These are phyloP conservation scores for Pheucticus melanocephalus DNA, from an alignment of 2,113 vertebrate genomes.

Conservation along the genomic window DNA sequence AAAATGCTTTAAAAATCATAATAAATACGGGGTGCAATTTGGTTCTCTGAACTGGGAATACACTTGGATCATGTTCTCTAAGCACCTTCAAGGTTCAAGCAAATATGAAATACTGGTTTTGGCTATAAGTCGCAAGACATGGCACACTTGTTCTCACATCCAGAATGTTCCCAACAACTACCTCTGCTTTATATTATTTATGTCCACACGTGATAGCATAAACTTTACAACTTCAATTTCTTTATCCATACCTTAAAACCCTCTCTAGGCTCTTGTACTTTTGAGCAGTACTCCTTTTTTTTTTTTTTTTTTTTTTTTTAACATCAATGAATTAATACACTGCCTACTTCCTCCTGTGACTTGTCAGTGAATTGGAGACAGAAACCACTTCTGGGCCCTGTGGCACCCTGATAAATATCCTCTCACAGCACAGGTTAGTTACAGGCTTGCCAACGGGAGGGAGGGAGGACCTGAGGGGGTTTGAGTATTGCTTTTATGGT, in stretches of 20 bases:
- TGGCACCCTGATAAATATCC: not conserved
- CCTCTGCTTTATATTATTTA: not conserved
- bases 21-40: not conserved
- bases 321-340: not conserved
- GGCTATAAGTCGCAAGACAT: not conserved
- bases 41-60: not conserved
- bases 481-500: not conserved
- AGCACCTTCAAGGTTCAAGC: not conserved
- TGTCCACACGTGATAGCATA: not conserved
- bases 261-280: not conserved
- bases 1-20: not conserved
- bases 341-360: not conserved
- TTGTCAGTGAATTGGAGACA: not conserved
- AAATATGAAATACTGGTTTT: not conserved
- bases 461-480: not conserved
- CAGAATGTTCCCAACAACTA: not conserved
- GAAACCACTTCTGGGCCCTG: not conserved
- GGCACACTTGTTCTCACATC: not conserved
- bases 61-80: not conserved
- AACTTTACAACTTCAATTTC: not conserved
- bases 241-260: not conserved
- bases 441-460: not conserved
- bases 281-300: not conserved
- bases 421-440: not conserved
- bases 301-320: not conserved